Base-by-base conservation (phyloP, 2,888 invertebrate genomes). In the Tetragnatha montana region DNA sequence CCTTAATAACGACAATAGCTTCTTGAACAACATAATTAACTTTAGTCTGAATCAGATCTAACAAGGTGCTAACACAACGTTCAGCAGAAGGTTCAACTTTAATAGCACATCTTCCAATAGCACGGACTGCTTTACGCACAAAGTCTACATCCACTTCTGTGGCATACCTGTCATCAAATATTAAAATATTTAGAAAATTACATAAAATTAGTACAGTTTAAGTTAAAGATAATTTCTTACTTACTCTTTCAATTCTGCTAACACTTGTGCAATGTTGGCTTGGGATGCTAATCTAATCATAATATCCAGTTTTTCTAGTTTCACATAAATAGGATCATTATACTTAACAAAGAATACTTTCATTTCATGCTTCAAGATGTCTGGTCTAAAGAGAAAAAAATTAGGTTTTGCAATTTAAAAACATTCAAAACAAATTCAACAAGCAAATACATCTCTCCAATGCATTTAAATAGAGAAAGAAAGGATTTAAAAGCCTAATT, bases 261-360 rank as follows among this genome's bases (percentile, higher is more conserved):
- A 95, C 83, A 99, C 99, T 94, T 99, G 99, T 0, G 98, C 97
- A 92, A 99, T 99, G 94, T 99, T 99, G 19, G 97, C 96, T 94
- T 99, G 98, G 75, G 98, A 98, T 19, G 99, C 99, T 92, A 99
- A 95, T 19, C 99, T 96, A 93, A 99, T 99, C 99, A 99, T 99
- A 88, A 99, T 99, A 93, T 99, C 99, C 92, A 99, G 93, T 93
- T 99, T 99, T 94, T 99, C 99, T 91, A 99, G 95, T 93, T 99
- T 99, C 74, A 99, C 99, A 94, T 99, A 99, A 93, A 99, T 99
- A 0, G 99, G 99, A 94, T 99, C 99, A 94, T 99, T 99, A 95
- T 99, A 99, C 93, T 99, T 99, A 69, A 99, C 99, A 94, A 99
- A 99, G 95, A 99, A 99, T 84, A 98, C 98, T 95, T 99, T 99